phyloP scores from a whole-genome alignment of 2,797 vertebrate species.

The Lacerta agilis region DNA sequence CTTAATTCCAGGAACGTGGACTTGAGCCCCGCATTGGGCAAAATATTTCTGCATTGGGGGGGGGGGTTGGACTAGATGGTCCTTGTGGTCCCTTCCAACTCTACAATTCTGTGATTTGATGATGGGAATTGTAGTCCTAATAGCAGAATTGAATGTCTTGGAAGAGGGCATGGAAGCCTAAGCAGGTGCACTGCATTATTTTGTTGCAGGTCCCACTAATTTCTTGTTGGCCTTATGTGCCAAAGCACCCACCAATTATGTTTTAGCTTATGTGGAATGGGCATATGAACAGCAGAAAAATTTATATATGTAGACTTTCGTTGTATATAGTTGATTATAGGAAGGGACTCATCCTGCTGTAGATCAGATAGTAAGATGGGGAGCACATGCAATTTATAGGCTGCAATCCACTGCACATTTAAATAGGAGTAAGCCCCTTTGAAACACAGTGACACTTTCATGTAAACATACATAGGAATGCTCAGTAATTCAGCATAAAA shows the following conservation, averaged over 20 bases:
- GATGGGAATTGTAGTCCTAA: too few species aligned
- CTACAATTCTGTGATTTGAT: too few species aligned
- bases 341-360: not conserved
- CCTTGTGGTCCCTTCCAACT: too few species aligned
- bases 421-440: not conserved
- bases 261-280: not conserved
- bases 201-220: not conserved
- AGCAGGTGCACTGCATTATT: not conserved
- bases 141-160: too few species aligned
- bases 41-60: too few species aligned
- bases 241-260: not conserved
- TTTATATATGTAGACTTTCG: too few species aligned
- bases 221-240: not conserved
- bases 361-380: not conserved
- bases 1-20: too few species aligned
- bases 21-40: too few species aligned
- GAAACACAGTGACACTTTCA: not conserved
- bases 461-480: not conserved
- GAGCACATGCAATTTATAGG: constrained; percentile 11
- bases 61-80: too few species aligned
- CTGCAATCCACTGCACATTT: not conserved
- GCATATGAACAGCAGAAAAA: not conserved
- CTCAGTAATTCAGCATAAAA: not conserved
- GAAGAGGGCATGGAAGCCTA: not conserved
- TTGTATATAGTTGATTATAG: not conserved